A percentile compares a stretch with the other conserved stretches of the same genome.
These are phyloP conservation scores for Steinernema scapterisci DNA, from an alignment of 2,888 invertebrate genomes.

Conservation along the genomic window DNA sequence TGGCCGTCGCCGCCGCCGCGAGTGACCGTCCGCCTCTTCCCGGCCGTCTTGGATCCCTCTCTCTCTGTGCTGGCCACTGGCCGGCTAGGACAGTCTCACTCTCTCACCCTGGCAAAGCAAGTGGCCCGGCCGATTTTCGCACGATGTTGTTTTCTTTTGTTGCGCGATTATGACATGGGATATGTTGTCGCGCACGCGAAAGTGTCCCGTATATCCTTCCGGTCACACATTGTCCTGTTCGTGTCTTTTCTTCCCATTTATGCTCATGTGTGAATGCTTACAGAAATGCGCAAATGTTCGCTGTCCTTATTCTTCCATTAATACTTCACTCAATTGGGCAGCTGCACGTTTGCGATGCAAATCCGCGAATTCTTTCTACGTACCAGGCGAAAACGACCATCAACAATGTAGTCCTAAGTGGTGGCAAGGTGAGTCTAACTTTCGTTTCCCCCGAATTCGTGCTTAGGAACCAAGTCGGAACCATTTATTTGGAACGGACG, in stretches of 20 bases:
- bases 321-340: conserved; percentile 8
- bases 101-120: background rate
- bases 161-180: conserved; percentile 31
- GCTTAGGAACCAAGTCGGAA: too few species aligned
- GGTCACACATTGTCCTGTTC: conserved; percentile 22
- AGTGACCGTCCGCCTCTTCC: background rate
- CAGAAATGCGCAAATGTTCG: conserved; percentile 32
- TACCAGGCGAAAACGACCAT: conserved; percentile 23
- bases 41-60: background rate
- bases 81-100: background rate
- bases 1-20: background rate
- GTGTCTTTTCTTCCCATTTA: background rate
- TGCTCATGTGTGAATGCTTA: conserved; percentile 8
- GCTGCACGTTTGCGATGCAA: conserved; percentile 25
- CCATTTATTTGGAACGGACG: too few species aligned
- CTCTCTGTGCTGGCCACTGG: too few species aligned
- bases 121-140: conserved; percentile 20
- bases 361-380: conserved; percentile 21
- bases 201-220: conserved; percentile 20
- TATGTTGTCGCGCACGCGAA: conserved; percentile 2
- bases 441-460: too few species aligned
- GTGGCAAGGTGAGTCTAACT: conserved; percentile 29
- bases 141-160: conserved; percentile 30
- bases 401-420: conserved; percentile 27
- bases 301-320: conserved; percentile 29